These are phyloP conservation scores for Cheilosia impressa DNA, from an alignment of 2,888 invertebrate genomes.

Conservation along the genomic window DNA sequence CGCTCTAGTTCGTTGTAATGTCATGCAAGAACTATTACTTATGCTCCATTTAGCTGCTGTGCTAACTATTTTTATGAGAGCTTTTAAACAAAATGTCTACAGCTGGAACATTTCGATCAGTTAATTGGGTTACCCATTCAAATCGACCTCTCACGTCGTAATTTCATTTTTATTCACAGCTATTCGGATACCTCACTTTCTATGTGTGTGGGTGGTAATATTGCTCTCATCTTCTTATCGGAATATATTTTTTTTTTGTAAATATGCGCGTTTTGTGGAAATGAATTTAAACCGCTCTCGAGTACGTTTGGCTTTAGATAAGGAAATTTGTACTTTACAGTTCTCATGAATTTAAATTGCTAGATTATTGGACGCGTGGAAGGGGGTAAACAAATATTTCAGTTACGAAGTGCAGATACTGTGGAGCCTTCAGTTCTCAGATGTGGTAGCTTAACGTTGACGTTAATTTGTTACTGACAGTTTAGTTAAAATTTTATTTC, in stretches of 20 bases:
- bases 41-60: background rate
- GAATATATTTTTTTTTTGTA: background rate
- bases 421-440: no score
- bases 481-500: no score
- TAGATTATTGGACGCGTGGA: background rate
- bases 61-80: background rate
- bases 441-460: no score
- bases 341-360: slow-evolving; percentile 9
- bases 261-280: background rate
- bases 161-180: background rate
- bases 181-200: background rate
- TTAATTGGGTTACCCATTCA: background rate
- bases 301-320: slow-evolving; percentile 2
- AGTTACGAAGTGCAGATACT: no score
- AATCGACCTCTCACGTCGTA: background rate
- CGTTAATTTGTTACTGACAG: no score
- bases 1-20: background rate
- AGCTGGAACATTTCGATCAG: background rate
- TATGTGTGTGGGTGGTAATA: background rate
- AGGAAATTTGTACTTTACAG: slow-evolving; percentile 1
- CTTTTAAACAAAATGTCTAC: background rate
- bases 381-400: background rate
- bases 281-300: background rate
- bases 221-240: slow-evolving; percentile 13
- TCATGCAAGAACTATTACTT: background rate